Base-by-base conservation (phyloP, 2,113 vertebrate genomes). In the Rhizomys pruinosus region DNA sequence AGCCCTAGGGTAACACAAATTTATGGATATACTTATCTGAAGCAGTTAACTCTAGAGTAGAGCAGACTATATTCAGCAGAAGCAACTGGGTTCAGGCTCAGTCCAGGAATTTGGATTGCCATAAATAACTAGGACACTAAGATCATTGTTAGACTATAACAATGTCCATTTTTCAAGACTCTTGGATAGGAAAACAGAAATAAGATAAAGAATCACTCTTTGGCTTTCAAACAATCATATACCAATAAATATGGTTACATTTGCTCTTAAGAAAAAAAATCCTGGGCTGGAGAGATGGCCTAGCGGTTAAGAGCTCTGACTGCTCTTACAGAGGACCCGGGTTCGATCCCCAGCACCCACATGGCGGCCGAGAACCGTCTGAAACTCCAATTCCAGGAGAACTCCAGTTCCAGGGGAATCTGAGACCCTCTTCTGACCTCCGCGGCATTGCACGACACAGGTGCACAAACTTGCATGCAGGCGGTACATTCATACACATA, bases 211-310 rank as follows among this genome's bases (percentile, higher is more conserved):
- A 23, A 90, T 34, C 6, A 84, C 59, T 39, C 29, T 34, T 69
- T 76, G 10, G 47, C 22, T 93, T 52, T 82, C n/a, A 81, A 91
- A 88, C 15, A 13, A 87, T 32, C 0, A 63, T 29, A 84, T 42
- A 12, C 34, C 68, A 93, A 44, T 44, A 84, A 32, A 42, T 66
- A 55, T 37, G 29, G 25, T 72, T 87, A 93, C 80, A 91, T 84
- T 66, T 71, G 47, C 8, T 74, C 61, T 81, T 61, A 93, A 27
- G 22, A 74, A 15, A 29, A 52, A 29, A 87, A n/a, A n/a, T n/a
- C n/a, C n/a, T n/a, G n/a, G n/a, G n/a, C n/a, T n/a, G n/a, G n/a
- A n/a, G n/a, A n/a, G n/a, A n/a, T n/a, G n/a, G n/a, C n/a, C n/a
- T n/a, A n/a, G n/a, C n/a, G n/a, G n/a, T n/a, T n/a, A n/a, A n/a